These are phyloP conservation scores for Hippopotamyrus pictus DNA, from an alignment of 2,797 vertebrate species.

Conservation along the genomic window DNA sequence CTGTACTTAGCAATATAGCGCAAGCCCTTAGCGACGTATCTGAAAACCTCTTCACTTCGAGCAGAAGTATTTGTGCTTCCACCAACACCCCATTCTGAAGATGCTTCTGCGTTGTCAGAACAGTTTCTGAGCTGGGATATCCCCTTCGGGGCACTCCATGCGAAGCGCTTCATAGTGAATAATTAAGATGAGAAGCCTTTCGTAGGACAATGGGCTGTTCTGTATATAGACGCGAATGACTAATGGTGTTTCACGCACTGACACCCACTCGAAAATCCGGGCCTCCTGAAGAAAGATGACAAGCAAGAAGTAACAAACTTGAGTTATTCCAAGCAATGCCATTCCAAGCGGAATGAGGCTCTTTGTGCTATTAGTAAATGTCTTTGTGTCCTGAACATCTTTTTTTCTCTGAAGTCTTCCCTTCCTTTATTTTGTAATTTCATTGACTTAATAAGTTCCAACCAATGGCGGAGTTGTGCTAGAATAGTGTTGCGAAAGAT, in stretches of 20 bases:
- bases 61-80: constrained; percentile 16
- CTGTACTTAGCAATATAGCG: background rate
- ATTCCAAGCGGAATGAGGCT: background rate
- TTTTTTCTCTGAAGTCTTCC: background rate
- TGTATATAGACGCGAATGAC: background rate
- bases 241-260: background rate
- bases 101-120: background rate
- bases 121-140: background rate
- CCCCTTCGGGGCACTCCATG: no score
- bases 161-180: background rate
- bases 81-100: background rate
- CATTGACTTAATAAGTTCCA: background rate
- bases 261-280: background rate
- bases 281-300: background rate
- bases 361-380: background rate
- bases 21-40: background rate
- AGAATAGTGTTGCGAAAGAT: background rate
- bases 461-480: background rate
- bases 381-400: background rate
- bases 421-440: background rate
- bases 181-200: background rate
- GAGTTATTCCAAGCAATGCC: background rate
- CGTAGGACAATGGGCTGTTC: background rate
- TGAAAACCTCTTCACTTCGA: background rate
- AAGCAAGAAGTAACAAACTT: background rate